Base-by-base conservation (phyloP, 2,113 vertebrate genomes). In the Elgaria multicarinata region DNA sequence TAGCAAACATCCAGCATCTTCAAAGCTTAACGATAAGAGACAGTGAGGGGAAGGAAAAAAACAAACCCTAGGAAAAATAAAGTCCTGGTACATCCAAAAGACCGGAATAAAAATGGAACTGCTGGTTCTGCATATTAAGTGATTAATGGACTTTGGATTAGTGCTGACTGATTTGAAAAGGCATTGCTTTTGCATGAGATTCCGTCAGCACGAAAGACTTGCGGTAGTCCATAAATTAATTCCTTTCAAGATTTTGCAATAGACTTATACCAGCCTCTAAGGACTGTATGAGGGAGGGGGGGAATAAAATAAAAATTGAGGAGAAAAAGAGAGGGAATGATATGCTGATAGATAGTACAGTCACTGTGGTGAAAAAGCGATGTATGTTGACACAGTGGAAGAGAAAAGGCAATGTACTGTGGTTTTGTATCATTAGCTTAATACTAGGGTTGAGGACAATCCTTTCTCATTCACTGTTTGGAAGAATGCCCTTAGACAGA, bases 61-160 rank as follows among this genome's bases (percentile, higher is more conserved):
- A 26, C 22, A 66, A 84, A 36, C 44, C 62, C 6, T 12, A 42
- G 24, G 6, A 6, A 12, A 4, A 1, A 22, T 14, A 22, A 0
- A 4, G 77, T 94, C 58, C 77, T 93, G 93, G 9, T n/a, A 26
- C 79, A 1, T 53, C 53, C 77, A 91, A 69, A 42, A 87, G 67
- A 55, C 78, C 31, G 7, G 55, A 31, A 53, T 75, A 92, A 4
- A 90, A 87, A 26, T 53, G 36, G 75, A 53, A 75, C 18, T 67
- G 6, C 28, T 92, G 1, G 0, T 90, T 96, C 79, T 95, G 91
- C 86, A 85, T 95, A 90, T 89, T 91, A 94, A 94, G 85, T 92
- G 90, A 93, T 93, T 90, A 95, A 95, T 91, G 89, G 89, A 67
- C 18, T 89, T 87, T 93, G 72, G 39, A 93, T 96, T 93, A 71